Evolutionary conservation across 2,797 vertebrate species (phyloP), one percentile per base, ranked within the genome.

Genomic region (Champsocephalus esox): DNA sequence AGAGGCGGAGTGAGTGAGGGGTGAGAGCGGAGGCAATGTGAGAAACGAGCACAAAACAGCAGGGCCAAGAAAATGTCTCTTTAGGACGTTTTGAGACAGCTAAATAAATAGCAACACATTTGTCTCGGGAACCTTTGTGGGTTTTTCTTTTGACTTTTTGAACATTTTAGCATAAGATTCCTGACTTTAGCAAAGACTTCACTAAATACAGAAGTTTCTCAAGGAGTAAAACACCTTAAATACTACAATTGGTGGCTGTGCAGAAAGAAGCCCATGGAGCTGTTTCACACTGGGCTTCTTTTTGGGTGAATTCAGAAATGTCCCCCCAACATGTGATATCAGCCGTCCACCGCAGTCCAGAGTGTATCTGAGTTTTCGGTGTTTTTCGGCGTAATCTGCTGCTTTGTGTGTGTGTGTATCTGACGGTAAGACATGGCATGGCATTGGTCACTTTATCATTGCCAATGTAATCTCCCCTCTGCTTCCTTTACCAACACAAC

Each of bases 391-490:
- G 17, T 86, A 83, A 91, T 91, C 89, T 86, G 74, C 81, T 64
- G 51, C 75, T 66, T 72, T 61, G 72, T 73, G 60, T 75, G 61
- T 75, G 61, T 72, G 44, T 58, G 75, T 87, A 85, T 91, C 84
- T 91, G 92, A 93, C 88, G 70, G 66, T 73, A 68, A 87, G 85
- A 84, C 75, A 71, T 24, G 3, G 62, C 73, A n/a, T 66, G 50
- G 73, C 72, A 60, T 57, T 66, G 84, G 85, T 81, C 83, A 84
- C 82, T 89, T 89, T 86, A 90, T 92, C 90, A 89, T 79, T 52
- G 77, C 86, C 80, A 86, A 83, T 88, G 83, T 81, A 82, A 87
- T 90, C 86, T 84, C 60, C 46, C 19, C 67, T 84, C 66, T 73
- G 65, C 74, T 69, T 87, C 80, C 80, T 83, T 70, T 55, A 69